A percentile compares a stretch with the other conserved stretches of the same genome.
phyloP scores from a whole-genome alignment of 2,888 invertebrate genomes.

The Orthosia incerta region DNA sequence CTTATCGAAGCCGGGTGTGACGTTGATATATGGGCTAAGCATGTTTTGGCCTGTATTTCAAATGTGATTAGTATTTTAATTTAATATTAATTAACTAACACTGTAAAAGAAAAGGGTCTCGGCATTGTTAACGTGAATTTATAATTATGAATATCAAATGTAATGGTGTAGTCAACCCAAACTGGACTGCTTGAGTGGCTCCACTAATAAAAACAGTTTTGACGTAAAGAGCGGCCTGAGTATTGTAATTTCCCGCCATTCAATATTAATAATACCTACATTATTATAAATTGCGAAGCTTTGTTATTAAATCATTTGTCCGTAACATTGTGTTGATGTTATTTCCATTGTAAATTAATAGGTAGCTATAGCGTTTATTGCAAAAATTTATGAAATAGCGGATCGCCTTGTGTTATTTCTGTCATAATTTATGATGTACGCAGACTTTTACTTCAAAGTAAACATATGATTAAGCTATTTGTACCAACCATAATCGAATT shows the following conservation, averaged over 20 bases:
- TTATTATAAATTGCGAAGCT: slow-evolving; percentile 30
- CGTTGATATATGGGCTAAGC: slow-evolving; percentile 76
- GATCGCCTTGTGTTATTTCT: slow-evolving; percentile 10
- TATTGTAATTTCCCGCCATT: slow-evolving; percentile 35
- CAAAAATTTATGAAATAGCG: slow-evolving; percentile 2
- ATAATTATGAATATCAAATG: slow-evolving; percentile 68
- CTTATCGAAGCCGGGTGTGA: slow-evolving; percentile 63
- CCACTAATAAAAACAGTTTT: slow-evolving; percentile 59
- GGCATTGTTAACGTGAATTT: slow-evolving; percentile 65
- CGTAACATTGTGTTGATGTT: slow-evolving; percentile 28
- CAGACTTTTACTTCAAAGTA: background rate
- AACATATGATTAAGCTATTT: background rate
- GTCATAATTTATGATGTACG: background rate
- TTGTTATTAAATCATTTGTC: slow-evolving; percentile 51
- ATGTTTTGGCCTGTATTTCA: slow-evolving; percentile 65
- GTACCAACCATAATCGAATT: too few species aligned
- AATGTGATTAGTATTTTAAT: slow-evolving; percentile 61
- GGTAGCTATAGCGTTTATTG: background rate
- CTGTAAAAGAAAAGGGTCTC: slow-evolving; percentile 42
- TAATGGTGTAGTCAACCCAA: slow-evolving; percentile 64
- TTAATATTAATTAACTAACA: slow-evolving; percentile 43
- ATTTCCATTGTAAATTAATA: slow-evolving; percentile 13
- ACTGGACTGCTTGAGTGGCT: slow-evolving; percentile 64
- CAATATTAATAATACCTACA: slow-evolving; percentile 30
- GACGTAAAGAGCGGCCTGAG: slow-evolving; percentile 51